These are phyloP conservation scores for Struthio camelus DNA, from an alignment of 2,113 vertebrate genomes.

Conservation along the genomic window DNA sequence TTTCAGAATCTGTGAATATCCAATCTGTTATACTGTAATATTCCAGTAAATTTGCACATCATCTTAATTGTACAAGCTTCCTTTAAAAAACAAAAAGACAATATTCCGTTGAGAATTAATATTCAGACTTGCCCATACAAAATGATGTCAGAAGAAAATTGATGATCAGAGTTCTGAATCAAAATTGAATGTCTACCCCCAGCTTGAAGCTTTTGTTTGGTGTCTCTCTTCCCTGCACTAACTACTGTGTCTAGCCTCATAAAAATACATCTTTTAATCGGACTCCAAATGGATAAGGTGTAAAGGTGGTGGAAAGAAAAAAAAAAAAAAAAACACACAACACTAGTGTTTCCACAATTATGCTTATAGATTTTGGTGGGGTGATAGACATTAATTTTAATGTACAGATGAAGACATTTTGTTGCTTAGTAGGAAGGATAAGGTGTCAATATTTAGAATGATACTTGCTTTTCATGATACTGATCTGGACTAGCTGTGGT, in stretches of 20 bases:
- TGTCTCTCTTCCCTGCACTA: background rate
- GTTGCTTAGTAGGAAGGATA: background rate
- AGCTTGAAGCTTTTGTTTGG: background rate
- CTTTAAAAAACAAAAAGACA: background rate
- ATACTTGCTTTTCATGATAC: background rate
- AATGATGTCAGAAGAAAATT: background rate
- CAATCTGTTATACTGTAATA: background rate
- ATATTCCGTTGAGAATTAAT: background rate
- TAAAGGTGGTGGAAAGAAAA: background rate
- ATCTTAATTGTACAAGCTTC: background rate
- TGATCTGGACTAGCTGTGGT: background rate
- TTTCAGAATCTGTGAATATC: background rate
- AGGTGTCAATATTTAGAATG: background rate
- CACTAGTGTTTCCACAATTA: fast-evolving
- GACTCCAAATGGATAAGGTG: background rate
- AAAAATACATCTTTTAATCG: background rate
- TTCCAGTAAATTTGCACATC: background rate
- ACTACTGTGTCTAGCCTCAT: background rate
- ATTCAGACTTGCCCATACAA: background rate
- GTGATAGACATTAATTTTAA: background rate
- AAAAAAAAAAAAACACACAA: no score
- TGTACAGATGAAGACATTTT: background rate
- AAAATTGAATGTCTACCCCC: background rate
- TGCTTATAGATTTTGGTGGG: background rate
- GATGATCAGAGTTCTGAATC: background rate